phyloP scores from a whole-genome alignment of 1,140 invertebrate species.

The Idris sp. region DNA sequence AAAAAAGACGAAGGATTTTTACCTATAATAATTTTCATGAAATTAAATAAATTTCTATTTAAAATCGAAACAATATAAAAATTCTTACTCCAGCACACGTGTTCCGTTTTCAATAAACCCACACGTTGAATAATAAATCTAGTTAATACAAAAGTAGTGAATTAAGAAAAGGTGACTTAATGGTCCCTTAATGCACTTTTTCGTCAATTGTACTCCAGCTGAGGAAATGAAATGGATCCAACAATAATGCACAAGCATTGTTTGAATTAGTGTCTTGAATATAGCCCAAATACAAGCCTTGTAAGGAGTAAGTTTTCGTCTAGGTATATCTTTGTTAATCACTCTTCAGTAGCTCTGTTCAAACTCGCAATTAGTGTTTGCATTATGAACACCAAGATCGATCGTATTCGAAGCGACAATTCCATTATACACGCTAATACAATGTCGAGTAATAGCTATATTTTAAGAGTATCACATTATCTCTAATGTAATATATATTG shows the following conservation, averaged over 20 bases:
- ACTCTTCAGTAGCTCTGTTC: slow-evolving; percentile 32
- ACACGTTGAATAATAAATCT: no score
- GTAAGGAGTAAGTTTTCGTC: slow-evolving; percentile 18
- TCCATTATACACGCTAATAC: slow-evolving; percentile 41
- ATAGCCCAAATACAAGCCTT: slow-evolving; percentile 25
- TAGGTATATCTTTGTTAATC: slow-evolving; percentile 45
- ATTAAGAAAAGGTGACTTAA: slow-evolving; percentile 9
- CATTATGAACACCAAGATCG: slow-evolving; percentile 43
- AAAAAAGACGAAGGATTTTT: no score
- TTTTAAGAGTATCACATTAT: not conserved
- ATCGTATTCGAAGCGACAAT: slow-evolving; percentile 36
- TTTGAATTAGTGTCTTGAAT: slow-evolving; percentile 19
- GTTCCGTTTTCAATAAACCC: no score
- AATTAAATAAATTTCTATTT: no score
- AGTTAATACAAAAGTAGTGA: slow-evolving; percentile 2
- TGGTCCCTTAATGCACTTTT: slow-evolving; percentile 3
- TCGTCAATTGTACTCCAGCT: not conserved
- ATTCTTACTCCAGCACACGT: no score
- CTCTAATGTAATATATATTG: no score
- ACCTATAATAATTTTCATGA: no score
- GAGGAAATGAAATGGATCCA: slow-evolving; percentile 2
- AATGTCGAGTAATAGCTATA: slow-evolving; percentile 22
- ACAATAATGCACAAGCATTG: slow-evolving; percentile 10
- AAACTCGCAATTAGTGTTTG: slow-evolving; percentile 40
- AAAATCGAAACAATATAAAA: no score